Conservation (phyloP, 2,113 vertebrate species). For the Hylia prasina region DNA sequence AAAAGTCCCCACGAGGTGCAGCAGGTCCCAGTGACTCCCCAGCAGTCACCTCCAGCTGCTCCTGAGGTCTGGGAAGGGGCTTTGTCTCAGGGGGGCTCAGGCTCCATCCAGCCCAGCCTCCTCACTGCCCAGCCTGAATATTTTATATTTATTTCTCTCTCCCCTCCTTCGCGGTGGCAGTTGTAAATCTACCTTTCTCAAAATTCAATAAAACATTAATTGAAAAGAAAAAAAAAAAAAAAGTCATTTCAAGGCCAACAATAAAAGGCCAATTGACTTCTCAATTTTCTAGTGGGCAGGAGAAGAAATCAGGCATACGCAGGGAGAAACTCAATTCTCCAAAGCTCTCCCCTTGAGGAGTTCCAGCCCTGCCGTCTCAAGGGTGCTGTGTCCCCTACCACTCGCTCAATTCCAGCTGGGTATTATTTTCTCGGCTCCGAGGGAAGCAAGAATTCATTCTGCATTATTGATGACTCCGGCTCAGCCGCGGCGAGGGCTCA, state of each 20-base stretch:
- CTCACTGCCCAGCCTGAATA: neutral
- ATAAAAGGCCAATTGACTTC: slow-evolving; percentile 64
- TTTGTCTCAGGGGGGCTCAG: fast-evolving
- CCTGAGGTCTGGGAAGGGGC: neutral
- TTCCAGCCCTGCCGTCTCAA: slow-evolving; percentile 4
- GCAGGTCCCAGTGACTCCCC: fast-evolving
- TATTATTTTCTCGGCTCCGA: slow-evolving; percentile 37
- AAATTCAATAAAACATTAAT: slow-evolving; percentile 63
- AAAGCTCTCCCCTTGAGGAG: slow-evolving; percentile 13
- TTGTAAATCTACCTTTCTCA: slow-evolving; percentile 47
- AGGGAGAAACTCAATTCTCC: slow-evolving; percentile 45
- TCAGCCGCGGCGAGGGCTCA: neutral
- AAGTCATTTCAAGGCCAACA: slow-evolving; percentile 10
- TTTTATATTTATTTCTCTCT: slow-evolving; percentile 3
- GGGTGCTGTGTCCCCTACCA: slow-evolving; percentile 28
- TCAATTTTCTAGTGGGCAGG: slow-evolving; percentile 46
- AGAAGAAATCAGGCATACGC: neutral
- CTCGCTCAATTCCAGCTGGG: neutral
- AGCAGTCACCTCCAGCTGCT: neutral
- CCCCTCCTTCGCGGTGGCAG: neutral
- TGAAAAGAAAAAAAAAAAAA: neutral
- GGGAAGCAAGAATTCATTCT: slow-evolving; percentile 39
- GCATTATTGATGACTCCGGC: slow-evolving; percentile 47
- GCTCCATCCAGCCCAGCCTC: neutral
- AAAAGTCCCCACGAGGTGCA: neutral